Evolutionary conservation across 2,888 invertebrate genomes (phyloP).

Genomic region (Epinotia nisella): DNA sequence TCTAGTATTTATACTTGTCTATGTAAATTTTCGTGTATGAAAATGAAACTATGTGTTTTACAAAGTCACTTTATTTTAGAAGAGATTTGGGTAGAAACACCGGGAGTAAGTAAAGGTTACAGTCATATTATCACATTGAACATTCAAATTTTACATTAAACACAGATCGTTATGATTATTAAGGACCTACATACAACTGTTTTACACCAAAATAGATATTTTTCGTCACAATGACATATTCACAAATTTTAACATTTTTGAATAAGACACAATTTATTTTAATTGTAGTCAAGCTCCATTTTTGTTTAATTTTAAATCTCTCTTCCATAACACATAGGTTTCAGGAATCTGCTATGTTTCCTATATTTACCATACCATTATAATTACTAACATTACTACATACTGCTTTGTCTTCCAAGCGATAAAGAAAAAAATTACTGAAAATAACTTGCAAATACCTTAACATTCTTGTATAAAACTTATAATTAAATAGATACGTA

Average conservation of each 20-base stretch:
- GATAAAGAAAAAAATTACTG: neutral
- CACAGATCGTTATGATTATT: slow-evolving; percentile 38
- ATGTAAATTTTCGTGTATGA: neutral
- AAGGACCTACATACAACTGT: slow-evolving; percentile 41
- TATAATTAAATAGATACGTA: slow-evolving; percentile 1
- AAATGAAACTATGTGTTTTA: slow-evolving; percentile 56
- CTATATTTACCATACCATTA: slow-evolving; percentile 21
- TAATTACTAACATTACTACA: slow-evolving; percentile 19
- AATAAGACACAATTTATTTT: slow-evolving; percentile 47
- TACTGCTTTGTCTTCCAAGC: slow-evolving; percentile 23
- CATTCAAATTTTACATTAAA: slow-evolving; percentile 61
- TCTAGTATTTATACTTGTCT: no score
- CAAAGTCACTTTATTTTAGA: slow-evolving; percentile 74
- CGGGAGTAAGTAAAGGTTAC: slow-evolving; percentile 76
- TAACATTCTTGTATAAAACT: slow-evolving; percentile 23
- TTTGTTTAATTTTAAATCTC: slow-evolving; percentile 42
- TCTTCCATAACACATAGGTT: slow-evolving; percentile 39
- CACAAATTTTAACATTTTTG: slow-evolving; percentile 37
- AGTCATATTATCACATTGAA: slow-evolving; percentile 84
- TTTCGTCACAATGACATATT: slow-evolving; percentile 38
- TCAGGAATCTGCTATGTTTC: slow-evolving; percentile 34
- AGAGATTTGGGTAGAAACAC: slow-evolving; percentile 74
- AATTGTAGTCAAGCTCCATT: slow-evolving; percentile 47
- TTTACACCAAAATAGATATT: slow-evolving; percentile 43
- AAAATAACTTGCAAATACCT: slow-evolving; percentile 4